These are phyloP conservation scores for Aptenodytes forsteri DNA, from an alignment of 2,113 vertebrate species.

Conservation along the genomic window DNA sequence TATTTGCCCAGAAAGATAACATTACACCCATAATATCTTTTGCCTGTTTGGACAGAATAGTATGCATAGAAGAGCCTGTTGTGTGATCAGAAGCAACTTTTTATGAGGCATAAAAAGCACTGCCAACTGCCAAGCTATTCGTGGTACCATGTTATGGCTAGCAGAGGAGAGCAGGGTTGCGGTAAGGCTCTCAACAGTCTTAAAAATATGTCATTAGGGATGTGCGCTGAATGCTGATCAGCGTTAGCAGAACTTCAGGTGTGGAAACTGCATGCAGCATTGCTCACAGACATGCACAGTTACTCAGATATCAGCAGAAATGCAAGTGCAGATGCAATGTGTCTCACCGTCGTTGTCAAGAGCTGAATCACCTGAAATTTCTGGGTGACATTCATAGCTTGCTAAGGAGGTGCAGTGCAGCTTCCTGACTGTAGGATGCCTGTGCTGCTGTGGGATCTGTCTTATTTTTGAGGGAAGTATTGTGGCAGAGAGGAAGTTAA, in stretches of 20 bases:
- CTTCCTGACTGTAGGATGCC: rapidly evolving
- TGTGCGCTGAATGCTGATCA: not conserved
- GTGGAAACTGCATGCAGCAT: rapidly evolving
- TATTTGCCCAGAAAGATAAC: not conserved
- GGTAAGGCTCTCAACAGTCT: not conserved
- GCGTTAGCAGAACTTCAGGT: not conserved
- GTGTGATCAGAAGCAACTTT: not conserved
- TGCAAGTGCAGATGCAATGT: not conserved
- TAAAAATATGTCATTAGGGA: not conserved
- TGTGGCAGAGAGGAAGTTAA: not conserved
- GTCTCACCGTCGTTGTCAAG: rapidly evolving
- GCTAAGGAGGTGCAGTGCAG: rapidly evolving
- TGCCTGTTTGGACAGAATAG: not conserved
- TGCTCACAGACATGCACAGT: rapidly evolving
- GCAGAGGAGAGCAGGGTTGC: not conserved
- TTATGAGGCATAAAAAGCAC: not conserved
- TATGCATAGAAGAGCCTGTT: not conserved
- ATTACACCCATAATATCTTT: not conserved
- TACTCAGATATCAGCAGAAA: not conserved
- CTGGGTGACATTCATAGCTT: not conserved
- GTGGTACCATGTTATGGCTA: not conserved
- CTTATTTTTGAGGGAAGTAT: not conserved
- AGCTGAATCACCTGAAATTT: not conserved
- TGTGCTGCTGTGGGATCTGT: rapidly evolving
- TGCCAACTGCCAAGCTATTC: not conserved